A percentile compares a stretch with the other conserved stretches of the same genome.
phyloP scores from a whole-genome alignment of 2,797 vertebrate species.

The Spondyliosoma cantharus region DNA sequence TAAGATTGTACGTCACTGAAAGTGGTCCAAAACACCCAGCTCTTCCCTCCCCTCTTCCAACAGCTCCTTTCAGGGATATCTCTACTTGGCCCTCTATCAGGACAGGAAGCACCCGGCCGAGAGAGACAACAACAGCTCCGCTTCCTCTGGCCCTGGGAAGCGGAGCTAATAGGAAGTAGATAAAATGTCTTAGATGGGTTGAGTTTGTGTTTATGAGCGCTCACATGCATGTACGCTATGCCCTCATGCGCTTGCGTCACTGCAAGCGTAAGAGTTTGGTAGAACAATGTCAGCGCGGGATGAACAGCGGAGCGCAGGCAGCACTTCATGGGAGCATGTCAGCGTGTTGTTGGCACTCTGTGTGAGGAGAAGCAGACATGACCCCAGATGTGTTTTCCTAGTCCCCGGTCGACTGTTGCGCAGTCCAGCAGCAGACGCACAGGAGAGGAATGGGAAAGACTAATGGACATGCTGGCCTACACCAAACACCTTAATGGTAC shows the following conservation, averaged over 20 bases:
- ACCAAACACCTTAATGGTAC: slow-evolving; percentile 47
- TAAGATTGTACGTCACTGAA: slow-evolving; percentile 83
- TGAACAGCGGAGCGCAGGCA: slow-evolving; percentile 45
- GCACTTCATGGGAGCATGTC: slow-evolving; percentile 51
- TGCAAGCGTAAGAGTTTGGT: slow-evolving; percentile 17
- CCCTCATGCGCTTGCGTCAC: slow-evolving; percentile 25
- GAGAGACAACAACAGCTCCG: slow-evolving; percentile 68
- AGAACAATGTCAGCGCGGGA: slow-evolving; percentile 43
- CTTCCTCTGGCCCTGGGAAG: slow-evolving; percentile 63
- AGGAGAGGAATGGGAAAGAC: slow-evolving; percentile 31
- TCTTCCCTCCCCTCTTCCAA: slow-evolving; percentile 64
- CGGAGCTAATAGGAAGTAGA: slow-evolving; percentile 59
- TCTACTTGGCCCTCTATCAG: slow-evolving; percentile 70
- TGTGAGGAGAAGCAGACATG: slow-evolving; percentile 69
- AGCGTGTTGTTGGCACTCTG: slow-evolving; percentile 48
- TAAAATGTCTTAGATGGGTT: slow-evolving; percentile 43
- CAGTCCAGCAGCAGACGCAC: slow-evolving; percentile 38
- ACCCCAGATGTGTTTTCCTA: slow-evolving; percentile 52
- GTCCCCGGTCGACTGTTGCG: slow-evolving; percentile 42
- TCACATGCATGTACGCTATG: slow-evolving; percentile 26
- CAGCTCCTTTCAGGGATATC: slow-evolving; percentile 83
- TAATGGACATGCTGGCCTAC: slow-evolving; percentile 36
- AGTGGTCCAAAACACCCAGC: slow-evolving; percentile 73
- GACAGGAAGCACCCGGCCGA: slow-evolving; percentile 79
- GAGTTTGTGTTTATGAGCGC: slow-evolving; percentile 34